Conservation (phyloP, 2,797 vertebrate genomes). For the Esox masquinongy region DNA sequence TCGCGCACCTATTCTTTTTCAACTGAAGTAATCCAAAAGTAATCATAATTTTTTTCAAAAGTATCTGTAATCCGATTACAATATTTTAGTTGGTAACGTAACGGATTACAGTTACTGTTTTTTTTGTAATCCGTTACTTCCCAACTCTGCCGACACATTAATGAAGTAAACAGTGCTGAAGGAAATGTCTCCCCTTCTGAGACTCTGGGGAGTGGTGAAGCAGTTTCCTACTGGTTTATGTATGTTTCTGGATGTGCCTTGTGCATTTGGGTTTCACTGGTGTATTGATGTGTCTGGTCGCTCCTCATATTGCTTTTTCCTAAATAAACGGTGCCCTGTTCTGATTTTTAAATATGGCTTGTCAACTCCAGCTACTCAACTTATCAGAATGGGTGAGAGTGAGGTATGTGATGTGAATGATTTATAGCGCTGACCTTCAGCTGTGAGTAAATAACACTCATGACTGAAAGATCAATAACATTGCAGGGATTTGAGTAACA, state of each 20-base stretch:
- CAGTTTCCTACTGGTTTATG: not conserved
- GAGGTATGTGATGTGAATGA: slow-evolving; percentile 31
- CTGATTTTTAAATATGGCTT: slow-evolving; percentile 25
- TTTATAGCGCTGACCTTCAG: slow-evolving; percentile 58
- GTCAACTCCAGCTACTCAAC: slow-evolving; percentile 21
- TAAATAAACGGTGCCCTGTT: slow-evolving; percentile 19
- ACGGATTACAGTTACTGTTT: too few species aligned
- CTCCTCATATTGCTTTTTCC: slow-evolving; percentile 24
- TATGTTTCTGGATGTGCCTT: slow-evolving; percentile 7
- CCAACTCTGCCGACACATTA: slow-evolving; percentile 4
- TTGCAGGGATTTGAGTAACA: not conserved
- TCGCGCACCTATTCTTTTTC: too few species aligned
- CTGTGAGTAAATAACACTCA: slow-evolving; percentile 30
- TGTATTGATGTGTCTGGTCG: slow-evolving; percentile 17
- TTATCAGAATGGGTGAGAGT: slow-evolving; percentile 22
- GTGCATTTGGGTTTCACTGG: not conserved
- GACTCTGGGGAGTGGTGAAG: not conserved
- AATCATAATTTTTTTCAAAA: too few species aligned
- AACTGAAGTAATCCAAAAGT: too few species aligned
- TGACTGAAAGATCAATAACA: slow-evolving; percentile 50
- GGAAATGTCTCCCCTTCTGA: not conserved
- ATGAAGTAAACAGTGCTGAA: slow-evolving; percentile 3
- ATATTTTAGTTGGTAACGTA: too few species aligned
- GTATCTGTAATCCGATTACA: too few species aligned
- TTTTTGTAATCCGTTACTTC: too few species aligned